Evolutionary conservation across 1,140 invertebrate species (phyloP), one percentile per base, ranked within the genome.

Genomic region (Melitaea cinxia): DNA sequence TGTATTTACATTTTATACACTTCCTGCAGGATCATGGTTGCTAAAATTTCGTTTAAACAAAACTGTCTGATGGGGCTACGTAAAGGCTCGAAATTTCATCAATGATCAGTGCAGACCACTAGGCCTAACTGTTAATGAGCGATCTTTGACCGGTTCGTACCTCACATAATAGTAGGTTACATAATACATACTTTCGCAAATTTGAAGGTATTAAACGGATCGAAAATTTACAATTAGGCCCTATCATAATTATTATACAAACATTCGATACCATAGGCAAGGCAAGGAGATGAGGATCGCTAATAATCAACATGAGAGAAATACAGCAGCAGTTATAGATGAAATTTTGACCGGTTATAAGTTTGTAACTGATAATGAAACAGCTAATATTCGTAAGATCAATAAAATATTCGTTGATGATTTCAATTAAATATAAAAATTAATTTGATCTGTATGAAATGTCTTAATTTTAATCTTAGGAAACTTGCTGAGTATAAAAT

Each of bases 401-500:
- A 55, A 33, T 56, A 49, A 67, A 56, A 61, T 24, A 55, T 54
- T 42, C 12, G 15, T 35, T 45, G 49, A 65, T 50, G 65, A 67
- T 60, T 30, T 49, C 30, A 33, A 33, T 56, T 14, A 67, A 56
- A 39, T 61, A 57, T 60, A 61, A 56, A 61, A 67, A 67, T 1
- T 45, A 53, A 39, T 39, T 19, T 39, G 19, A 57, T 58, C 57
- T 53, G 74, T 78, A 50, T 76, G 68, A 75, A 64, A 66, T 77
- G 69, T 81, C 85, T 88, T 90, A 90, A 83, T 82, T 83, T 82
- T 84, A 85, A 70, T 73, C 79, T 86, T 87, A 87, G 79, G 82
- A 82, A 80, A 85, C 75, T 74, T 78, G 85, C 80, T 80, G 85
- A 87, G 86, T 91, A 91, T 84, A 91, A 91, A 91, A 89, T 91